Evolutionary conservation across 2,797 vertebrate species (phyloP), one percentile per base, ranked within the genome.

Genomic region (Lacerta bilineata): DNA sequence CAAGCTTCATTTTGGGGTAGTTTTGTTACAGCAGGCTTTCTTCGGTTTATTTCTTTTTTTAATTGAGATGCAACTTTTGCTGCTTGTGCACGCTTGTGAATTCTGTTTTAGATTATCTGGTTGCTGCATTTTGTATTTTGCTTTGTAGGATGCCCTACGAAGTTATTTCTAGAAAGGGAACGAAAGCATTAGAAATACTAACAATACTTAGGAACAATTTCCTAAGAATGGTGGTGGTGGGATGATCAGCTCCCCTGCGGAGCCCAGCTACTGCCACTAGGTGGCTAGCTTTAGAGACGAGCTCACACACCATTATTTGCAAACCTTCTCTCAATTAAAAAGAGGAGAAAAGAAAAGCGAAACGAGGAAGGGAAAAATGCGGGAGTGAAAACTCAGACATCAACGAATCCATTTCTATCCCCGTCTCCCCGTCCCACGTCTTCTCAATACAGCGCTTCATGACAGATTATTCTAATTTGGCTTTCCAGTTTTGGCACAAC

Each of bases 251-350:
- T 36, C 71, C 8, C 20, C 33, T 81, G 75, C 81, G 66, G 82
- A 80, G 8, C 75, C 50, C n/a, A 69, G 78, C 46, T 83, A 18
- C 68, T 46, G 84, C 75, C 66, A 84, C 69, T 50, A 78, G 27
- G 41, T 46, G 46, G 78, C 69, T 27, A 1, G 78, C 66, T 71
- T 88, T 77, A 82, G 43, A 50, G 36, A 9, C 59, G 29, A 29
- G n/a, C 6, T n/a, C 33, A 66, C 3, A 15, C n/a, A 66, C 5
- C 39, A 33, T 50, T 7, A 1, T 23, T 74, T 76, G 43, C 41
- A 43, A 6, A 55, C n/a, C 77, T 81, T 77, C 78, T 25, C 33
- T 25, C 17, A 61, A 61, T 39, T 87, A 85, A 84, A 72, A 41
- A 36, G 50, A 80, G 27, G 68, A 79, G n/a, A 46, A 1, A 13